These are phyloP conservation scores for Enhydra lutris DNA, from an alignment of 2,113 vertebrate species.

Conservation along the genomic window DNA sequence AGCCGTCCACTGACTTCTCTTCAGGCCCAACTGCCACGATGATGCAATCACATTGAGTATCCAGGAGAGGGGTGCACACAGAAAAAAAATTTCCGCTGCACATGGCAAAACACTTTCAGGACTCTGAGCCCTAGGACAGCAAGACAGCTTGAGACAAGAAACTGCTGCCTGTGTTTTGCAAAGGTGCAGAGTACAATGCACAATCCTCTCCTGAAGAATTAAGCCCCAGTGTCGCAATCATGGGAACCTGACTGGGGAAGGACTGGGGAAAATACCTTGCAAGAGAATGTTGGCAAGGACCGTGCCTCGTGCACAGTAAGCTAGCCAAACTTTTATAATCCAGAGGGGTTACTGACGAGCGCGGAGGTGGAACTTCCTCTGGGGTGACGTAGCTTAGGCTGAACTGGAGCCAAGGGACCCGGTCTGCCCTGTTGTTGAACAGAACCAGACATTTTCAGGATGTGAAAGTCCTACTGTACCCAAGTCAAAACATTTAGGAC, in stretches of 20 bases:
- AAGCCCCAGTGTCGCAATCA: slow-evolving; percentile 43
- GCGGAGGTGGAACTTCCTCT: slow-evolving; percentile 48
- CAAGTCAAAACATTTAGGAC: background rate
- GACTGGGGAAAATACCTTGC: slow-evolving; percentile 53
- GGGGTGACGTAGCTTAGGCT: background rate
- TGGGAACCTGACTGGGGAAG: slow-evolving; percentile 8
- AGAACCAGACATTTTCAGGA: background rate
- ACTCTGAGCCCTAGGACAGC: background rate
- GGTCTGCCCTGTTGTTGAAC: background rate
- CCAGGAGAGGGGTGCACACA: background rate
- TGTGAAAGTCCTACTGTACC: background rate
- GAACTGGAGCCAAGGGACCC: background rate
- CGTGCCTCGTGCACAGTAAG: background rate
- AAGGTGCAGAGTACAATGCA: background rate
- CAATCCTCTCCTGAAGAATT: slow-evolving; percentile 1
- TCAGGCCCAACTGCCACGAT: background rate
- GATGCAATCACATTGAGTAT: background rate
- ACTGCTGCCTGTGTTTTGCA: background rate
- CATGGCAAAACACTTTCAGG: background rate
- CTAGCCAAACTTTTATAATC: background rate
- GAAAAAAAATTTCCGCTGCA: background rate
- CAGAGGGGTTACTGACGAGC: background rate
- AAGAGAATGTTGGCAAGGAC: background rate
- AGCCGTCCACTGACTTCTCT: background rate
- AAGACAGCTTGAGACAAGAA: background rate